phyloP scores from a whole-genome alignment of 2,113 vertebrate species.

The Nerophis lumbriciformis region DNA sequence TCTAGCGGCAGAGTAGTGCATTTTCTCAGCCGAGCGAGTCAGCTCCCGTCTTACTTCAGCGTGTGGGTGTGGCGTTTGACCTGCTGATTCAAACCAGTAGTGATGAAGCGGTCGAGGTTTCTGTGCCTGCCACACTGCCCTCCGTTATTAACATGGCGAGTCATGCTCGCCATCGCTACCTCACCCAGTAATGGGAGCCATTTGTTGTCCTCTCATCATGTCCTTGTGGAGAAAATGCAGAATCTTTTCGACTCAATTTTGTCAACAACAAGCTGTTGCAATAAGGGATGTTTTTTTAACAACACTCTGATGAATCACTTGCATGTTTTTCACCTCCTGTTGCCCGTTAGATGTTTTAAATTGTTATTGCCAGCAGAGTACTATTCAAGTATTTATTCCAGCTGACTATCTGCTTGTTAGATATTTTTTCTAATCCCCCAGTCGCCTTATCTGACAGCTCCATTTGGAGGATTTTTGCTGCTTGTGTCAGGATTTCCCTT shows the following conservation, averaged over 20 bases:
- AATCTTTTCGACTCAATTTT: slow-evolving; percentile 10
- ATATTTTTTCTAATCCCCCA: slow-evolving; percentile 3
- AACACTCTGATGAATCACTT: slow-evolving; percentile 2
- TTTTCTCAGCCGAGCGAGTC: slow-evolving; percentile 41
- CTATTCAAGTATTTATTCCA: slow-evolving; percentile 7
- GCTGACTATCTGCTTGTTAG: slow-evolving; percentile 14
- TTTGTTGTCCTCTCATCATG: slow-evolving; percentile 43
- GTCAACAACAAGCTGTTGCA: slow-evolving; percentile 1
- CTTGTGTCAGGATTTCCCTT: slow-evolving; percentile 9
- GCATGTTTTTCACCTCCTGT: background rate
- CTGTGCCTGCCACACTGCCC: slow-evolving; percentile 49
- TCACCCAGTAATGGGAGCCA: slow-evolving; percentile 26
- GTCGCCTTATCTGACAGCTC: slow-evolving; percentile 30
- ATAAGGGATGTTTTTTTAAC: slow-evolving; percentile 11
- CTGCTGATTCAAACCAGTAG: slow-evolving; percentile 44
- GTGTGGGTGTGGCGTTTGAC: slow-evolving; percentile 55
- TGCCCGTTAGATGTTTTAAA: slow-evolving; percentile 2
- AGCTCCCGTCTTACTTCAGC: slow-evolving; percentile 25
- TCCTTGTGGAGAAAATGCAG: slow-evolving; percentile 38
- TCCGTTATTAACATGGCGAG: slow-evolving; percentile 64
- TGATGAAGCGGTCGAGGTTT: slow-evolving; percentile 42
- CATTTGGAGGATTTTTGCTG: slow-evolving; percentile 37
- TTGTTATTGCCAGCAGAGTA: slow-evolving; percentile 4
- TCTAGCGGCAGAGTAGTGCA: slow-evolving; percentile 17
- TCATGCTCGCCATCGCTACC: slow-evolving; percentile 45